Evolutionary conservation across 2,888 invertebrate species (phyloP).

Genomic region (Drosophila mettleri): DNA sequence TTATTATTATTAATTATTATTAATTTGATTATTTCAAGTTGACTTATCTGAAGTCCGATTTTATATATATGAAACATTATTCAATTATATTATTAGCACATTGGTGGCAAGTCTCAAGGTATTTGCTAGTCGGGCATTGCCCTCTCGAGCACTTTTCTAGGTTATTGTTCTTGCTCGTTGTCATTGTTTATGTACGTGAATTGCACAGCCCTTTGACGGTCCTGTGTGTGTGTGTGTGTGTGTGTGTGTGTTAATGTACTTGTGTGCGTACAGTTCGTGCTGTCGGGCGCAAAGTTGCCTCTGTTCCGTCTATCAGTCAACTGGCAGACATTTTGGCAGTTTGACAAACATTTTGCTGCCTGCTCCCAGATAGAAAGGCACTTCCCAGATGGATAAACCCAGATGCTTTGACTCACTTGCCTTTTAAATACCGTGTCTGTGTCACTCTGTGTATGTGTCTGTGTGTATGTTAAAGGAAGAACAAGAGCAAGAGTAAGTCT

Average conservation of each 20-base stretch:
- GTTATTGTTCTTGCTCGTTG: slow-evolving; percentile 42
- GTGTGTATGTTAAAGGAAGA: slow-evolving; percentile 8
- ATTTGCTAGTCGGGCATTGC: background rate
- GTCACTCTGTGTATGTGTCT: background rate
- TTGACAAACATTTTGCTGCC: slow-evolving; percentile 69
- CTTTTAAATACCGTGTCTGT: background rate
- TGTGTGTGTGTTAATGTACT: slow-evolving; percentile 18
- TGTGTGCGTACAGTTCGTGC: background rate
- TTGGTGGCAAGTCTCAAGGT: background rate
- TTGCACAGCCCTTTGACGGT: slow-evolving; percentile 63
- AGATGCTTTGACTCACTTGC: slow-evolving; percentile 32
- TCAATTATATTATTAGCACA: background rate
- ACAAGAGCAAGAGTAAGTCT: slow-evolving; percentile 16
- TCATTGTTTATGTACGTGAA: slow-evolving; percentile 73
- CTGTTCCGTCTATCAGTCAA: slow-evolving; percentile 26
- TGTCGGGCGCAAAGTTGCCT: background rate
- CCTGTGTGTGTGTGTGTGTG: slow-evolving; percentile 12
- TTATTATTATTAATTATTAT: no score
- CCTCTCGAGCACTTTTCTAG: background rate
- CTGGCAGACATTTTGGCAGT: slow-evolving; percentile 64
- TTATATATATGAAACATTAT: background rate
- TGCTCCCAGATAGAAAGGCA: slow-evolving; percentile 46
- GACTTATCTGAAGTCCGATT: background rate
- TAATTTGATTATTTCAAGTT: no score
- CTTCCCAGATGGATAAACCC: slow-evolving; percentile 47